Percentiles rank a stretch among this genome's conserved stretches.
These are phyloP conservation scores for Hyposmocoma kahamanoa DNA, from an alignment of 1,140 invertebrate species.

Conservation along the genomic window DNA sequence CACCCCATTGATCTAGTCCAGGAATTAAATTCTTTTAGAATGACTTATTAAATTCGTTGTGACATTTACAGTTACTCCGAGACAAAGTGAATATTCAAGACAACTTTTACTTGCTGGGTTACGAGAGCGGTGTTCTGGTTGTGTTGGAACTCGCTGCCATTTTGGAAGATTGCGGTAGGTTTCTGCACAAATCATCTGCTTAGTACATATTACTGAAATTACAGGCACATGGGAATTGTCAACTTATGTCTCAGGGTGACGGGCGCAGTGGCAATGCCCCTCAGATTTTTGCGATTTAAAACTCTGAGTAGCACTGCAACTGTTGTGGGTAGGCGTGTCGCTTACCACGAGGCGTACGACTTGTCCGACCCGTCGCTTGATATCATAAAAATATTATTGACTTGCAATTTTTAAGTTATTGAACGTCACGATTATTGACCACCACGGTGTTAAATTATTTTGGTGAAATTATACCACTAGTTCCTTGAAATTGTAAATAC, in stretches of 20 bases:
- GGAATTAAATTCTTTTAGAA: neutral
- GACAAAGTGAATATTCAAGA: conserved; percentile 29
- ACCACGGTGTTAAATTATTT: too few relatives aligned
- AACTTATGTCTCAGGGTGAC: neutral
- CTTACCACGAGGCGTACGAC: too few relatives aligned
- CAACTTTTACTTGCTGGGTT: conserved; percentile 41
- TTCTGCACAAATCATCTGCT: neutral
- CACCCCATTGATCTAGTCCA: neutral
- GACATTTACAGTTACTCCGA: conserved; percentile 25
- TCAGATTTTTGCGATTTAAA: neutral
- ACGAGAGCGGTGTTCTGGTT: conserved; percentile 38
- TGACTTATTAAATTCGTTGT: neutral
- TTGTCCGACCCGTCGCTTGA: too few relatives aligned
- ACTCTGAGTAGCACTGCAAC: neutral
- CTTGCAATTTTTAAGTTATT: too few relatives aligned
- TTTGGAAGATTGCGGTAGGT: conserved; percentile 41
- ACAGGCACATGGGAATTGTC: neutral
- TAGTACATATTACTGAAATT: neutral
- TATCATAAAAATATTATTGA: too few relatives aligned
- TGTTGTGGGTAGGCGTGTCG: too few relatives aligned
- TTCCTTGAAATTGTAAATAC: too few relatives aligned
- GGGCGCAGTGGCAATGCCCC: neutral
- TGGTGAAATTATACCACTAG: too few relatives aligned
- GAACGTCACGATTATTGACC: too few relatives aligned
- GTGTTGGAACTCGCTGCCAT: conserved; percentile 47